A percentile compares a stretch with the other conserved stretches of the same genome.
Evolutionary conservation across 2,113 vertebrate species (phyloP).

Genomic region (Leptobrachium ailaonicum): DNA sequence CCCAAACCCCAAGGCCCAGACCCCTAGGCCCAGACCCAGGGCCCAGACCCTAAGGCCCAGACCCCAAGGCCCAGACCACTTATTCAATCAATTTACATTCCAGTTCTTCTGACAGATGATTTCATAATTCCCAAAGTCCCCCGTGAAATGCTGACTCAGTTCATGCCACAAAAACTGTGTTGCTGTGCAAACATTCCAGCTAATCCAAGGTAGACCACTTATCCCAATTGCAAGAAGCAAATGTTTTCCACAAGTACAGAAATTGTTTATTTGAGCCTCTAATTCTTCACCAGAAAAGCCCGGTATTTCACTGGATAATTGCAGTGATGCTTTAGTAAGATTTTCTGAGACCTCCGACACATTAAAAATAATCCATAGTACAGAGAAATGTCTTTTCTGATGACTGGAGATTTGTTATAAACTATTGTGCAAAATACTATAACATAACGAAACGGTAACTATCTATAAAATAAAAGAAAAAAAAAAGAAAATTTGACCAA

Average conservation of each 20-base stretch:
- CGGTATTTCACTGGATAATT: neutral
- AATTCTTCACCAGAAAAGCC: neutral
- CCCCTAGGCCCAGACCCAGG: too few species aligned
- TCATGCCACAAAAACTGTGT: slow-evolving; percentile 1
- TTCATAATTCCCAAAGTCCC: neutral
- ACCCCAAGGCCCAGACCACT: neutral
- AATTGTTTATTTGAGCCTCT: neutral
- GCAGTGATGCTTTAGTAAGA: neutral
- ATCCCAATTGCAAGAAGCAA: neutral
- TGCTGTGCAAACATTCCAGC: neutral
- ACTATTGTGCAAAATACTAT: slow-evolving; percentile 4
- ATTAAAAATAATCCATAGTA: neutral
- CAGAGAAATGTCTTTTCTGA: slow-evolving; percentile 2
- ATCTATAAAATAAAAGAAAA: neutral
- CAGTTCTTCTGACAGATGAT: neutral
- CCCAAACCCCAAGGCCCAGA: too few species aligned
- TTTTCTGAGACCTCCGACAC: neutral
- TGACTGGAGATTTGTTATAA: slow-evolving; percentile 1
- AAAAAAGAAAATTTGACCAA: too few species aligned
- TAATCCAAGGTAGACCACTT: neutral
- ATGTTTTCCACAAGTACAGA: neutral
- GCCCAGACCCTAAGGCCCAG: too few species aligned
- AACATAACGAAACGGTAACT: slow-evolving; percentile 10
- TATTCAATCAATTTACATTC: neutral
- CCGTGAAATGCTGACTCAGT: neutral